Evolutionary conservation across 2,113 vertebrate genomes (phyloP).

Genomic region (Pyxicephalus adspersus): DNA sequence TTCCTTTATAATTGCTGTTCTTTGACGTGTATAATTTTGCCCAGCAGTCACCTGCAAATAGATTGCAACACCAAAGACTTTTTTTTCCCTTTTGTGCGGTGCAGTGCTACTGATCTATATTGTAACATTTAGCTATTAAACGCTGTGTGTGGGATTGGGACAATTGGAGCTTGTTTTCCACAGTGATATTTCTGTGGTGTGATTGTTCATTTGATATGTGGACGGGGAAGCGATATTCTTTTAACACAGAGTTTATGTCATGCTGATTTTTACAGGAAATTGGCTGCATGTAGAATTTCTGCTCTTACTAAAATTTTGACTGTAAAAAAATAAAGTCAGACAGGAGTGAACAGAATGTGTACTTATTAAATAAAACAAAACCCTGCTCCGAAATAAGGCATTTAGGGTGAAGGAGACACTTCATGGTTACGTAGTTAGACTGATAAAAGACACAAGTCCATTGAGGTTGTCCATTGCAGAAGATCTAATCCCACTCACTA

Average conservation of each 20-base stretch:
- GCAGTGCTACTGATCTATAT: neutral
- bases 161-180: neutral
- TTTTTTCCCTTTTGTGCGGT: conserved; percentile 2
- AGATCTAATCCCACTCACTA: too few species aligned
- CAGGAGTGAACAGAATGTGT: too few species aligned
- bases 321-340: neutral
- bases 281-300: neutral
- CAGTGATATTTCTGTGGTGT: conserved; percentile 2
- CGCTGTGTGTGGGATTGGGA: conserved; percentile 1
- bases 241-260: conserved; percentile 7
- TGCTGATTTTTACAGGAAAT: neutral
- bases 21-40: conserved; percentile 1
- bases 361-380: too few species aligned
- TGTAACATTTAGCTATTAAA: conserved; percentile 5
- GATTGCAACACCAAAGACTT: neutral
- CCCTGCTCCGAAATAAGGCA: too few species aligned
- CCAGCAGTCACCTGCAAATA: conserved; percentile 2
- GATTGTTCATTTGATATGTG: conserved; percentile 25
- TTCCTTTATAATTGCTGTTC: neutral
- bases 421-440: too few species aligned
- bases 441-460: too few species aligned
- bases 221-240: neutral
- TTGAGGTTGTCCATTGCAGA: too few species aligned
- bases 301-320: neutral
- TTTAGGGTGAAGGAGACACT: too few species aligned